Evolutionary conservation across 2,888 invertebrate species (phyloP).

Genomic region (Bugulina stolonifera): DNA sequence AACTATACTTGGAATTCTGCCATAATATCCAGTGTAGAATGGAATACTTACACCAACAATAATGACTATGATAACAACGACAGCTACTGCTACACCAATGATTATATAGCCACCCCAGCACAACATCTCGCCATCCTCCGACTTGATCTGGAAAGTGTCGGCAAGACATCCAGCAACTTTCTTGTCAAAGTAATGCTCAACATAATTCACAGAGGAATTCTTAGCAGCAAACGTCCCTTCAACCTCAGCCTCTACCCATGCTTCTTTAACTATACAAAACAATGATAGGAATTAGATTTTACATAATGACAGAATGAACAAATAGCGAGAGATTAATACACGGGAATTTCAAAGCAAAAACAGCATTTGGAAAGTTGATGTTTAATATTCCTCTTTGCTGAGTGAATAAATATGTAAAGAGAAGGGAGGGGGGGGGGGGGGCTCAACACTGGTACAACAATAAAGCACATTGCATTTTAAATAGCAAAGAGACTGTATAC

Average conservation of each 20-base stretch:
- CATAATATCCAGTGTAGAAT: background rate
- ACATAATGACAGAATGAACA: too few species aligned
- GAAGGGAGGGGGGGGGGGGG: too few species aligned
- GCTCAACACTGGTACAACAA: too few species aligned
- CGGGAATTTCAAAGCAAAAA: too few species aligned
- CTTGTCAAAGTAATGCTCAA: background rate
- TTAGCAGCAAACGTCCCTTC: background rate
- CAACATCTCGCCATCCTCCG: background rate
- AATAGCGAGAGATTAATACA: too few species aligned
- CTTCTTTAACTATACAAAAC: background rate
- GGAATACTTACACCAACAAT: constrained; percentile 5
- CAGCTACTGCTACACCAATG: background rate
- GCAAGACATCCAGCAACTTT: background rate
- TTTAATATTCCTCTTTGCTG: too few species aligned
- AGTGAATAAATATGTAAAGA: too few species aligned
- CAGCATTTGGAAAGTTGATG: too few species aligned
- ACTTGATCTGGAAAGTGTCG: background rate
- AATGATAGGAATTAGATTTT: too few species aligned
- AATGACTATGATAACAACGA: constrained; percentile 11
- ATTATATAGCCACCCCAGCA: constrained; percentile 21
- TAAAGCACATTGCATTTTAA: too few species aligned
- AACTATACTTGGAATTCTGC: background rate
- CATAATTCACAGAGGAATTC: background rate
- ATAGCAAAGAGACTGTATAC: too few species aligned
- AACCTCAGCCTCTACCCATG: background rate